These are phyloP conservation scores for Scaeva pyrastri DNA, from an alignment of 2,888 invertebrate genomes.

Conservation along the genomic window DNA sequence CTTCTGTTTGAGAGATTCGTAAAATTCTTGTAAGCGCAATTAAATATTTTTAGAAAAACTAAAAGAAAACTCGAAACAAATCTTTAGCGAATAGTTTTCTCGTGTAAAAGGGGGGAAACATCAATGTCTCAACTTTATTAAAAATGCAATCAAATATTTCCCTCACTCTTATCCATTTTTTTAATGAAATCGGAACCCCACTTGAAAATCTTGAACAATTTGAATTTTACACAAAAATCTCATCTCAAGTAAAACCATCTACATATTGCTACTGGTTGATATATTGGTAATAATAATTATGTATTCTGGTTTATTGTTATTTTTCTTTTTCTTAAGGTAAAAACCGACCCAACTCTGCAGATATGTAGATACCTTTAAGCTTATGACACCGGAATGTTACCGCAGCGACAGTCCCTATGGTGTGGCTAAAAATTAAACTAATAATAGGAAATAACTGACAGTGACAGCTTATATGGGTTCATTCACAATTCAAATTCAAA, in stretches of 20 bases:
- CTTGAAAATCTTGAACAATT: conserved; percentile 42
- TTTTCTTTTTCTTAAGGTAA: neutral
- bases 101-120: neutral
- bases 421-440: conserved; percentile 9
- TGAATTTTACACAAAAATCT: conserved; percentile 60
- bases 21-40: no score
- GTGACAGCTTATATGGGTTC: conserved; percentile 2
- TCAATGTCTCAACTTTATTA: neutral
- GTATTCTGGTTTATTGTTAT: neutral
- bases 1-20: no score
- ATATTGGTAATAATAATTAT: conserved; percentile 27
- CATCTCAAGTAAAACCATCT: conserved; percentile 48
- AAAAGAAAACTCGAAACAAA: no score
- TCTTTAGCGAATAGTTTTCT: no score
- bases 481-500: conserved; percentile 54
- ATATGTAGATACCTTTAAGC: conserved; percentile 10
- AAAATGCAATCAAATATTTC: neutral
- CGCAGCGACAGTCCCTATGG: neutral
- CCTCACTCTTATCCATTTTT: neutral
- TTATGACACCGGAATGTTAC: conserved; percentile 52
- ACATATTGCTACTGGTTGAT: conserved; percentile 35
- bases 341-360: neutral
- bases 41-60: no score
- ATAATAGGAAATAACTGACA: conserved; percentile 34
- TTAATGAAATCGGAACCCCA: conserved; percentile 24